These are phyloP conservation scores for Zoanthus gigantus DNA, from an alignment of 92 coral and sea anemone species.

Conservation along the genomic window DNA sequence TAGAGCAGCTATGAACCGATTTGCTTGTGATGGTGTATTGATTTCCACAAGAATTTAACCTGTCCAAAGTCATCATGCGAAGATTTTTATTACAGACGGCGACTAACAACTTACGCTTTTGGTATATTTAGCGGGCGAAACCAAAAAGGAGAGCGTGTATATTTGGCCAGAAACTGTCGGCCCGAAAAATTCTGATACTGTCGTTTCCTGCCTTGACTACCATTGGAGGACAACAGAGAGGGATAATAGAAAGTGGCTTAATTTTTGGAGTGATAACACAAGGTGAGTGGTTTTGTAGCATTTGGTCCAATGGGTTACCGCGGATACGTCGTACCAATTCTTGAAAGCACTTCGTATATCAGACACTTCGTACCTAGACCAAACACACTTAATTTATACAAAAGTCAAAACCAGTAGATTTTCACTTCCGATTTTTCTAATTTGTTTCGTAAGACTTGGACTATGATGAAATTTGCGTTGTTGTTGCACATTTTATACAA, in stretches of 20 bases:
- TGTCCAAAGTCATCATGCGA: conserved; percentile 51
- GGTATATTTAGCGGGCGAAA: conserved; percentile 50
- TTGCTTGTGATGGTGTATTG: conserved; percentile 35
- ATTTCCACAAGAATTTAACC: conserved; percentile 51
- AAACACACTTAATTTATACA: neutral
- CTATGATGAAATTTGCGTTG: neutral
- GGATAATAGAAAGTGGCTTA: conserved; percentile 39
- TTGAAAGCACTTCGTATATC: neutral
- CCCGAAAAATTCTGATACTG: conserved; percentile 49
- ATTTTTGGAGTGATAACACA: conserved; percentile 29
- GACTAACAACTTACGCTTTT: conserved; percentile 43
- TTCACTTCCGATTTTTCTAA: neutral
- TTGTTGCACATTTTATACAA: conserved; percentile 1
- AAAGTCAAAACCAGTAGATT: neutral
- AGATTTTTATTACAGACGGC: conserved; percentile 31
- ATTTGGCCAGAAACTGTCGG: conserved; percentile 47
- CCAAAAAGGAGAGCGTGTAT: conserved; percentile 34
- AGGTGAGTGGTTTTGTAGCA: conserved; percentile 14
- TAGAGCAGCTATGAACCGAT: conserved; percentile 28
- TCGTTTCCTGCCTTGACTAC: conserved; percentile 46
- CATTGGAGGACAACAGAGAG: conserved; percentile 25
- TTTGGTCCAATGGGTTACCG: neutral
- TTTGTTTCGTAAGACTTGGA: neutral
- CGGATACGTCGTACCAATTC: neutral
- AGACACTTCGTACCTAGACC: neutral